Evolutionary conservation across 2,888 invertebrate genomes (phyloP).

Genomic region (Apotomis turbidana): DNA sequence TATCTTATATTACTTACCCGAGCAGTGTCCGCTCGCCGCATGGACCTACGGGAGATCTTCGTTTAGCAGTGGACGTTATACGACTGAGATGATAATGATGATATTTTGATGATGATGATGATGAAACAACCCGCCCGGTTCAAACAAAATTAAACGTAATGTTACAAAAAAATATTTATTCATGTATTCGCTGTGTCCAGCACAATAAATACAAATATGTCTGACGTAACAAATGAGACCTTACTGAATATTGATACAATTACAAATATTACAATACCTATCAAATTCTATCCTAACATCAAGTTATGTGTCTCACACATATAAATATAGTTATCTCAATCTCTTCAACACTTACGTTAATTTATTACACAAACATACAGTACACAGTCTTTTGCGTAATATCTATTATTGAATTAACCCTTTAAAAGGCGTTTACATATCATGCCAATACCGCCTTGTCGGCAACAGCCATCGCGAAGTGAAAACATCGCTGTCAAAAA

Average conservation of each 20-base stretch:
- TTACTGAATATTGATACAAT: slow-evolving; percentile 11
- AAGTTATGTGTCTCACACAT: slow-evolving; percentile 40
- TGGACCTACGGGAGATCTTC: too few relatives aligned
- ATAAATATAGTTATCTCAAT: slow-evolving; percentile 35
- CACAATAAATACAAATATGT: slow-evolving; percentile 35
- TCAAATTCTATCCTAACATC: slow-evolving; percentile 10
- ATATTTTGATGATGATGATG: too few relatives aligned
- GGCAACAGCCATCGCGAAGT: background rate
- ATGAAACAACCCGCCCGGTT: too few relatives aligned
- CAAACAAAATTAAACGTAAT: slow-evolving; percentile 1
- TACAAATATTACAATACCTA: slow-evolving; percentile 21
- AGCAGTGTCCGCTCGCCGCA: too few relatives aligned
- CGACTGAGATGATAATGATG: too few relatives aligned
- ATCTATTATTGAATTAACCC: background rate
- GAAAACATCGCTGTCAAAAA: too few relatives aligned
- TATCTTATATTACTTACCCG: too few relatives aligned
- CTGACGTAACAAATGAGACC: slow-evolving; percentile 27
- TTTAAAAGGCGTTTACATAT: background rate
- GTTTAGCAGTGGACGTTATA: too few relatives aligned
- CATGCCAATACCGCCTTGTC: background rate
- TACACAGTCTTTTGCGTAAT: slow-evolving; percentile 23
- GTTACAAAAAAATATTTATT: slow-evolving; percentile 15
- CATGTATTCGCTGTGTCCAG: slow-evolving; percentile 35
- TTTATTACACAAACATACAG: slow-evolving; percentile 15
- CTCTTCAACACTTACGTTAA: slow-evolving; percentile 30